phyloP scores from a whole-genome alignment of 2,797 vertebrate genomes.

The Phalanger gymnotis region DNA sequence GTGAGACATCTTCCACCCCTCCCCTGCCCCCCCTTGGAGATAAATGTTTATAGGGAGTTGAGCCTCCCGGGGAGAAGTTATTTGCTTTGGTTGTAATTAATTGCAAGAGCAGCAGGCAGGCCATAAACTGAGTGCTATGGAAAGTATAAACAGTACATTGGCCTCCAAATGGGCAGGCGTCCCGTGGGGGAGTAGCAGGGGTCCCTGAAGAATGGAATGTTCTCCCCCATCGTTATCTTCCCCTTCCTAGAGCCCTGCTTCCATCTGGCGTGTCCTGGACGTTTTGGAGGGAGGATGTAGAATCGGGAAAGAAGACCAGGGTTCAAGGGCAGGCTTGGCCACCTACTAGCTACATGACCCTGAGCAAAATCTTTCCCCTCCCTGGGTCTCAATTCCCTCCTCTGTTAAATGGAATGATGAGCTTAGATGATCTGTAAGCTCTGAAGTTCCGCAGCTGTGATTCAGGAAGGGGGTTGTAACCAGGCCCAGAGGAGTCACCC shows the following conservation, averaged over 20 bases:
- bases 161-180: slow-evolving; percentile 36
- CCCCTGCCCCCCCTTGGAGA: slow-evolving; percentile 57
- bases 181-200: slow-evolving; percentile 66
- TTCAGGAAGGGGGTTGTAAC: not conserved
- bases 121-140: slow-evolving; percentile 71
- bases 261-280: not conserved
- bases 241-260: not conserved
- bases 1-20: slow-evolving; percentile 48
- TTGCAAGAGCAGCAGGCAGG: slow-evolving; percentile 72
- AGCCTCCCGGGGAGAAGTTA: slow-evolving; percentile 76
- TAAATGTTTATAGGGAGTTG: slow-evolving; percentile 77
- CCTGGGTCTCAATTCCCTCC: not conserved
- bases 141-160: slow-evolving; percentile 76
- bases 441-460: not conserved
- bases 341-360: not conserved
- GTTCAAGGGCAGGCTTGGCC: not conserved
- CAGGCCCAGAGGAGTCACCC: not conserved
- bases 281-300: not conserved
- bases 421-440: not conserved
- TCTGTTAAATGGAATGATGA: not conserved
- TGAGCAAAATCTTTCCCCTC: not conserved
- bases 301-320: not conserved
- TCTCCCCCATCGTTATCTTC: slow-evolving; percentile 2
- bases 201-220: slow-evolving; percentile 62
- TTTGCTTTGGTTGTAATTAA: slow-evolving; percentile 79